Conservation (phyloP, 2,797 vertebrate species). For the Knipowitschia caucasica region DNA sequence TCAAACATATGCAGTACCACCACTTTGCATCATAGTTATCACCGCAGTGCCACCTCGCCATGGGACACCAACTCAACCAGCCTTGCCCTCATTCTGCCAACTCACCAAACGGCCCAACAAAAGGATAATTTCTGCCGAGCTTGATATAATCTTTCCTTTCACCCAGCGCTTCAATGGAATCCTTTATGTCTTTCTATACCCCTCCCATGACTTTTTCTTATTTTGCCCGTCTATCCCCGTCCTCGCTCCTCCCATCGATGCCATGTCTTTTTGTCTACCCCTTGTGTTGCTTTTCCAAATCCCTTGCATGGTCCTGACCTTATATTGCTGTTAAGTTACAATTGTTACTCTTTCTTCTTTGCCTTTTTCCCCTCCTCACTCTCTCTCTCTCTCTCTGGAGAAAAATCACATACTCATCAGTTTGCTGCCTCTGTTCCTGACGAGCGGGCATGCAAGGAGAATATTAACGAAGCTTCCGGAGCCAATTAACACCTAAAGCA, state of each 20-base stretch:
- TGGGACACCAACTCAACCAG: conserved; percentile 32
- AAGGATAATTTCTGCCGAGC: conserved; percentile 66
- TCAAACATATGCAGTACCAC: background rate
- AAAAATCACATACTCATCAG: conserved; percentile 83
- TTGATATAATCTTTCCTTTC: conserved; percentile 77
- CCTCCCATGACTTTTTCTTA: conserved; percentile 28
- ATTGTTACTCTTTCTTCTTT: conserved; percentile 43
- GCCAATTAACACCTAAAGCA: conserved; percentile 82
- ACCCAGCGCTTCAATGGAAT: conserved; percentile 62
- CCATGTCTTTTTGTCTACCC: conserved; percentile 26
- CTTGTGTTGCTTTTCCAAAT: conserved; percentile 23
- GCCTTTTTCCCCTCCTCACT: conserved; percentile 24
- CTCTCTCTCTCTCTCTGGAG: conserved; percentile 58
- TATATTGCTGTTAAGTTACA: conserved; percentile 57
- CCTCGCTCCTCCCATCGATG: conserved; percentile 25
- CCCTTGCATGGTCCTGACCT: conserved; percentile 54
- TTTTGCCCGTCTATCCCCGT: conserved; percentile 28
- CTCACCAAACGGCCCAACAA: conserved; percentile 67
- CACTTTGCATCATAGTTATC: background rate
- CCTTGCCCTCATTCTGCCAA: conserved; percentile 60
- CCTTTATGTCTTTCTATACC: conserved; percentile 70
- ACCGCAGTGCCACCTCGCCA: conserved; percentile 31
- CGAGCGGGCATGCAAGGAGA: conserved; percentile 72
- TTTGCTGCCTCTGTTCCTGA: conserved; percentile 76
- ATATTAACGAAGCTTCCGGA: conserved; percentile 79